Conservation (phyloP, 2,113 vertebrate species). For the Calidris pygmaea region DNA sequence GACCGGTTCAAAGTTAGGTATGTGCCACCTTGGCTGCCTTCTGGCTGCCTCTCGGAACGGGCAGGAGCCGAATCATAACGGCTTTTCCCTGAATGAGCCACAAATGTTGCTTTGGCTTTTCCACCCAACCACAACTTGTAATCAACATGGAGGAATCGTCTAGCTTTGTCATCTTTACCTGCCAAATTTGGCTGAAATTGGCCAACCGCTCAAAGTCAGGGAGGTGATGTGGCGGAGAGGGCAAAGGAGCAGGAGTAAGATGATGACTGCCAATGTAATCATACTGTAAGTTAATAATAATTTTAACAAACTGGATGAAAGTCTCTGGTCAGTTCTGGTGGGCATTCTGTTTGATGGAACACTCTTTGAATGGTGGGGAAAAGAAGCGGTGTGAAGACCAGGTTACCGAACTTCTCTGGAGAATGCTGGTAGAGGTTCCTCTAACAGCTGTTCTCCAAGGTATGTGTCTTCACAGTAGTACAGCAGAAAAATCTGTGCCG, state of each 20-base stretch:
- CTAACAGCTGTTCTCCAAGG: background rate
- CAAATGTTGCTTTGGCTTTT: background rate
- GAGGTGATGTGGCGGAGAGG: background rate
- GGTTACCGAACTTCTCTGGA: background rate
- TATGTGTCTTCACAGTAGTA: background rate
- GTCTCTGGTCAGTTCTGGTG: background rate
- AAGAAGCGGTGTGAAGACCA: background rate
- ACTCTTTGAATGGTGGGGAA: fast-evolving
- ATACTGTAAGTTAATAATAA: background rate
- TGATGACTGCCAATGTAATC: background rate
- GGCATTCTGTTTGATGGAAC: background rate
- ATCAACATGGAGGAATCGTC: background rate
- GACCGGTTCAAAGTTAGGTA: background rate
- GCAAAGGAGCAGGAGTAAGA: background rate
- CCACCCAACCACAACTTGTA: background rate
- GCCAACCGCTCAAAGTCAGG: background rate
- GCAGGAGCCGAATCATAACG: background rate
- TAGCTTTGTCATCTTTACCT: background rate
- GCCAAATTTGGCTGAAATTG: background rate
- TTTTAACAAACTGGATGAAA: background rate
- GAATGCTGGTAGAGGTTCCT: background rate
- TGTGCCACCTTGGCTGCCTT: background rate
- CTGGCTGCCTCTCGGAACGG: background rate
- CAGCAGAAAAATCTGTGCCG: background rate
- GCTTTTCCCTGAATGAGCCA: background rate